phyloP scores from a whole-genome alignment of 2,113 vertebrate species.

The Abramis brama region DNA sequence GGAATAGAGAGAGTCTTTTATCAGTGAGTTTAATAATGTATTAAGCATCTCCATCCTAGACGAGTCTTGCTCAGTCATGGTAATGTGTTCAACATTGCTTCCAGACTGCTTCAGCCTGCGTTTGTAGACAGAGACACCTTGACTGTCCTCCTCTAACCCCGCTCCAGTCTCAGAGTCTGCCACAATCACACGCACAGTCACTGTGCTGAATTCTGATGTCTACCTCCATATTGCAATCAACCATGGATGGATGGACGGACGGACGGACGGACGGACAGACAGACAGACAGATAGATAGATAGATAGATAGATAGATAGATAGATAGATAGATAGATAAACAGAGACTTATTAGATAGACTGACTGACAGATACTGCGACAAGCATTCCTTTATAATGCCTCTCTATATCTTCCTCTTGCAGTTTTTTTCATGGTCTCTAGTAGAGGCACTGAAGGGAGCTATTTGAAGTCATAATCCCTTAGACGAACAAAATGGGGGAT shows the following conservation, averaged over 20 bases:
- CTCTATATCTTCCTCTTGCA: background rate
- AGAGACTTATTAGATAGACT: background rate
- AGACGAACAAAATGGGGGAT: background rate
- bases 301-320: conserved; percentile 2
- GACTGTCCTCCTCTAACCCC: conserved; percentile 17
- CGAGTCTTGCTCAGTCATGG: conserved; percentile 47
- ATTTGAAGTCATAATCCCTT: conserved; percentile 42
- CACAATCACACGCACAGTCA: background rate
- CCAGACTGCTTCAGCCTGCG: background rate
- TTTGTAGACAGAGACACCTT: conserved; percentile 17
- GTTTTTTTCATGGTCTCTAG: conserved; percentile 7
- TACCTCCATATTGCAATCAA: background rate
- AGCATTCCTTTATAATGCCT: background rate
- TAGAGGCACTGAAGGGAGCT: conserved; percentile 7
- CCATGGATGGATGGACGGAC: background rate
- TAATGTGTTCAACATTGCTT: conserved; percentile 42
- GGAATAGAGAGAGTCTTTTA: conserved; percentile 54
- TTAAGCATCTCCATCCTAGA: conserved; percentile 54
- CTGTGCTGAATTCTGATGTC: background rate
- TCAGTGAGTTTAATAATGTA: conserved; percentile 69
- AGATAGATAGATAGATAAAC: background rate
- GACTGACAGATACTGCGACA: background rate
- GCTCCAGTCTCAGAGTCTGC: background rate
- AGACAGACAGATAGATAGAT: background rate
- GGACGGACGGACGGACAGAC: background rate